Evolutionary conservation across 2,113 vertebrate genomes (phyloP).

Genomic region (Sialia sialis): DNA sequence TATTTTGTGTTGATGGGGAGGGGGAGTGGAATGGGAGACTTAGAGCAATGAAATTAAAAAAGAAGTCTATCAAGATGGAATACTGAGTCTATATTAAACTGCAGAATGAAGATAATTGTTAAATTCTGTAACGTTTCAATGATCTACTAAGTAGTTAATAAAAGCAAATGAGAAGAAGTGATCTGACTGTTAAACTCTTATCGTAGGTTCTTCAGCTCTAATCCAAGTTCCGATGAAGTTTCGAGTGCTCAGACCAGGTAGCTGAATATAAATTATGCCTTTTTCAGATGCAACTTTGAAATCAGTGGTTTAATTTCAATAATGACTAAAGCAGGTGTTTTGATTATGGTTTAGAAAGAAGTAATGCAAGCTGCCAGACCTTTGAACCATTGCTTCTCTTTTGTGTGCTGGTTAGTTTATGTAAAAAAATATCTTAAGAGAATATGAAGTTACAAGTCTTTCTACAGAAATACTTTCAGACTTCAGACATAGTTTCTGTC

Average conservation of each 20-base stretch:
- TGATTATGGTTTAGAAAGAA: neutral
- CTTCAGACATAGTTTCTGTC: neutral
- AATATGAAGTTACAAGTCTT: neutral
- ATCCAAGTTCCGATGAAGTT: neutral
- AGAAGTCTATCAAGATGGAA: neutral
- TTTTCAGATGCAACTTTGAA: neutral
- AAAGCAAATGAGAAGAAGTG: neutral
- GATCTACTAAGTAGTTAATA: neutral
- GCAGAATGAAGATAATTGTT: neutral
- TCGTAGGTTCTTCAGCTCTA: conserved; percentile 6
- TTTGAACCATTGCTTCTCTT: neutral
- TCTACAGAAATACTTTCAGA: neutral
- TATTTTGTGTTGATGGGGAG: neutral
- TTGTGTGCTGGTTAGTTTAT: neutral
- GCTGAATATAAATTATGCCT: neutral
- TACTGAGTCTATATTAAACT: neutral
- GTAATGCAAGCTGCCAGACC: neutral
- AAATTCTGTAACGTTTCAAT: neutral
- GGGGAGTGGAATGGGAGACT: neutral
- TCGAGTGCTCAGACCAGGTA: conserved; percentile 21
- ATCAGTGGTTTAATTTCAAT: neutral
- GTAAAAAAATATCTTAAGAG: neutral
- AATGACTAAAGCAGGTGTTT: neutral
- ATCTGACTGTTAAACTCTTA: conserved; percentile 27
- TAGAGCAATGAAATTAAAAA: neutral